phyloP scores from a whole-genome alignment of 2,113 vertebrate species.

The Taxidea taxus region DNA sequence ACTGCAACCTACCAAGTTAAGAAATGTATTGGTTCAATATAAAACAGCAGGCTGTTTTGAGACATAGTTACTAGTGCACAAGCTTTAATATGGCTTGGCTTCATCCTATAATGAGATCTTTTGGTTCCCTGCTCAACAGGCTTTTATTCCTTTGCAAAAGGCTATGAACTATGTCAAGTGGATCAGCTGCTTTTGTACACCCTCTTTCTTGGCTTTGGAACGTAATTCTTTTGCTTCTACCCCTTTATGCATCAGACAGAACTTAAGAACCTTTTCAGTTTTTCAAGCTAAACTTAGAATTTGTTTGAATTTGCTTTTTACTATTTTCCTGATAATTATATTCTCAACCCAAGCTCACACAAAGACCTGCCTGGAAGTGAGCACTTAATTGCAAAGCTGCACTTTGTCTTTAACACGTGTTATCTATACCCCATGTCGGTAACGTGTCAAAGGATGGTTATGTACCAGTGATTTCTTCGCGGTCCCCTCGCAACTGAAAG shows the following conservation, averaged over 20 bases:
- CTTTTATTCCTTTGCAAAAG: conserved; percentile 78
- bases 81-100: conserved; percentile 78
- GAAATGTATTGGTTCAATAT: conserved; percentile 79
- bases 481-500: neutral
- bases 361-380: conserved; percentile 34
- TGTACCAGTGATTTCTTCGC: neutral
- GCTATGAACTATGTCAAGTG: conserved; percentile 79
- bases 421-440: neutral
- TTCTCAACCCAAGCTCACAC: conserved; percentile 38
- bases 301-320: conserved; percentile 71
- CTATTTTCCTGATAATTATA: conserved; percentile 69
- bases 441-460: neutral
- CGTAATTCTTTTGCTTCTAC: conserved; percentile 74
- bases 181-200: conserved; percentile 74
- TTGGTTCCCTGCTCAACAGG: conserved; percentile 77
- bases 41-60: conserved; percentile 81
- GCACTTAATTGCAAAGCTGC: conserved; percentile 16
- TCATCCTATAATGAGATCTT: conserved; percentile 80
- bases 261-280: conserved; percentile 73
- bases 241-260: conserved; percentile 75
- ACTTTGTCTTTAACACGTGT: conserved; percentile 34
- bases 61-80: conserved; percentile 79
- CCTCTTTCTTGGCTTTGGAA: conserved; percentile 78
- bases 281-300: conserved; percentile 76
- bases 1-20: conserved; percentile 73